Base-by-base conservation (phyloP, 1,140 invertebrate genomes). In the Microplitis mediator region DNA sequence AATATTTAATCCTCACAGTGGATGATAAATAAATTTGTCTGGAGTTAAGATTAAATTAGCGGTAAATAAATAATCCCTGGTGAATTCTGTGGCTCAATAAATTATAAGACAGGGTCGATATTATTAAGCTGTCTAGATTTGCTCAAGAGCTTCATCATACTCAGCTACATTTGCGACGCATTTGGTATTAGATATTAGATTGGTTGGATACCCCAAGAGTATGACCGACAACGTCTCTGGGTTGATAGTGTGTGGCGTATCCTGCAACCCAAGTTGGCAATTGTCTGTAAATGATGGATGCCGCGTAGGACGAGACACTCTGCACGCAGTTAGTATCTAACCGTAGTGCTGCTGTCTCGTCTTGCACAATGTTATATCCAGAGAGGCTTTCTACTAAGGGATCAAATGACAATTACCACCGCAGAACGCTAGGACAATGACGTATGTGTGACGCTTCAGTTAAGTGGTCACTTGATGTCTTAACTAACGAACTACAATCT, bases 271-370 rank as follows among this genome's bases (percentile, higher is more conserved):
- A 78, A 80, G 81, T 79, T 77, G 73, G 79, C 78, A 83, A 81
- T 83, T 83, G 81, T 83, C 81, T 83, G 81, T 83, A 81, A 83
- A 83, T 83, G 81, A 83, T 83, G 79, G 79, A 82, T 83, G 80
- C 79, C 75, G 76, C 68, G 74, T 71, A 72, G 74, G 75, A 73
- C 74, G 74, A 72, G 74, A 79, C 69, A 66, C 51, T 68, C 73
- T 13, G 14, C 52, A 14, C 9, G 14, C 52, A 14, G 52, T 6
- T 11, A 23, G n/a, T 54, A 23, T 23, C 52, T 54, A 5, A n/a
- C 64, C 67, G 69, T 9, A 34, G 32, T 50, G 35, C 31, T 34
- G 51, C 45, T 50, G 23, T 54, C 23, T 34, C 50, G 32, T 51
- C 50, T 45, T 45, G 3, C 39, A 45, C 63, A 56, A 16, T 52